phyloP scores from a whole-genome alignment of 2,113 vertebrate species.

The Phalacrocorax aristotelis region DNA sequence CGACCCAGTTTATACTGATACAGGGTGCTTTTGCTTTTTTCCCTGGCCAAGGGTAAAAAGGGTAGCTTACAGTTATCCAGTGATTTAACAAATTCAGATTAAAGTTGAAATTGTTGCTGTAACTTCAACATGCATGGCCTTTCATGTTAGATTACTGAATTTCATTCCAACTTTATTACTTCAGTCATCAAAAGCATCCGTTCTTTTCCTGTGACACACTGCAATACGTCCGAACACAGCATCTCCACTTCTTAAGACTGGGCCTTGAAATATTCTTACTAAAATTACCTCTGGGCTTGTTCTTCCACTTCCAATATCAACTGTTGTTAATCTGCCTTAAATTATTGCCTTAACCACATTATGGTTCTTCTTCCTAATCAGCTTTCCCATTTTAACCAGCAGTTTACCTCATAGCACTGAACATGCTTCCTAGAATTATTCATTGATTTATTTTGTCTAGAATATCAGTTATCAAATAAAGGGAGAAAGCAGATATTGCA shows the following conservation, averaged over 20 bases:
- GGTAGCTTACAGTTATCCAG: not conserved
- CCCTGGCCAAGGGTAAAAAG: not conserved
- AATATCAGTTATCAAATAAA: not conserved
- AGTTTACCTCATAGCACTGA: not conserved
- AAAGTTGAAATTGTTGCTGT: constrained; percentile 9
- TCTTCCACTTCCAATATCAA: not conserved
- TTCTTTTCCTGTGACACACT: not conserved
- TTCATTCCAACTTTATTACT: constrained; percentile 9
- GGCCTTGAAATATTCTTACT: not conserved
- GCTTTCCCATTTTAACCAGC: not conserved
- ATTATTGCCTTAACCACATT: not conserved
- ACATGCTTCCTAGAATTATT: not conserved
- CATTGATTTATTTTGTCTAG: not conserved
- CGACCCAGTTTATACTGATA: not conserved
- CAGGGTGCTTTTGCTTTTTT: not conserved
- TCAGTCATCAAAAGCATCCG: not conserved
- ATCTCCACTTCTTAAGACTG: not conserved
- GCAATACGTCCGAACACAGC: not conserved
- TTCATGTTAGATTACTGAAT: constrained; percentile 22
- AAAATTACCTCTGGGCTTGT: not conserved
- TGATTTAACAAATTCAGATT: not conserved
- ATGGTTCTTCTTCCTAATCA: not conserved
- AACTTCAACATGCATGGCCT: not conserved
- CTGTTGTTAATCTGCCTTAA: not conserved
- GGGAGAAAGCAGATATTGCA: not conserved